phyloP scores from a whole-genome alignment of 2,888 invertebrate genomes.

The Podabrus alpinus region DNA sequence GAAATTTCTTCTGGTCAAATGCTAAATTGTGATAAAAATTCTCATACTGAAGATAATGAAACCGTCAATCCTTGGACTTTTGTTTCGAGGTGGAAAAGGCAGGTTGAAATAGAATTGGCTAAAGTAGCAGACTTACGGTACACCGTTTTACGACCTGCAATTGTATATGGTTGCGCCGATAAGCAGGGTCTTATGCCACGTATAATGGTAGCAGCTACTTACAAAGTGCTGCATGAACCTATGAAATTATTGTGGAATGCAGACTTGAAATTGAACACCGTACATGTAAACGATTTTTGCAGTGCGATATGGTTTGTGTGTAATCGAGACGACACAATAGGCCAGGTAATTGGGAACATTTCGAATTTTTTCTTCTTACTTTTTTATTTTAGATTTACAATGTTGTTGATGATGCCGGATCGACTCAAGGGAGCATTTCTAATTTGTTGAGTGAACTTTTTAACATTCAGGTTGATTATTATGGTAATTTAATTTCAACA shows the following conservation, averaged over 20 bases:
- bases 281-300: constrained; percentile 85
- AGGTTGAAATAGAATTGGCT: constrained; percentile 77
- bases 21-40: constrained; percentile 77
- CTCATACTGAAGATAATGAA: constrained; percentile 74
- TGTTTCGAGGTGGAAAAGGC: constrained; percentile 80
- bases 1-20: constrained; percentile 87
- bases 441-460: constrained; percentile 81
- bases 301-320: constrained; percentile 77
- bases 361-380: background rate
- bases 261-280: constrained; percentile 82
- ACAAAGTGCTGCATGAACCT: constrained; percentile 84
- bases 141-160: constrained; percentile 79
- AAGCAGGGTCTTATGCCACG: constrained; percentile 81
- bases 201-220: constrained; percentile 84
- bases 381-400: constrained; percentile 68
- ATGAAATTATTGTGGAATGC: constrained; percentile 92
- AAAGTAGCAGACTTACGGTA: constrained; percentile 71
- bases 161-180: constrained; percentile 87
- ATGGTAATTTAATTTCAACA: constrained; percentile 80
- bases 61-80: constrained; percentile 82
- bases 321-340: constrained; percentile 46
- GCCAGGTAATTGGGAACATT: constrained; percentile 43
- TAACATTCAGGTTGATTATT: constrained; percentile 84
- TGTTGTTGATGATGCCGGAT: constrained; percentile 80
- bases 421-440: constrained; percentile 84